phyloP scores from a whole-genome alignment of 2,113 vertebrate species.

The Ariopsis seemanni region DNA sequence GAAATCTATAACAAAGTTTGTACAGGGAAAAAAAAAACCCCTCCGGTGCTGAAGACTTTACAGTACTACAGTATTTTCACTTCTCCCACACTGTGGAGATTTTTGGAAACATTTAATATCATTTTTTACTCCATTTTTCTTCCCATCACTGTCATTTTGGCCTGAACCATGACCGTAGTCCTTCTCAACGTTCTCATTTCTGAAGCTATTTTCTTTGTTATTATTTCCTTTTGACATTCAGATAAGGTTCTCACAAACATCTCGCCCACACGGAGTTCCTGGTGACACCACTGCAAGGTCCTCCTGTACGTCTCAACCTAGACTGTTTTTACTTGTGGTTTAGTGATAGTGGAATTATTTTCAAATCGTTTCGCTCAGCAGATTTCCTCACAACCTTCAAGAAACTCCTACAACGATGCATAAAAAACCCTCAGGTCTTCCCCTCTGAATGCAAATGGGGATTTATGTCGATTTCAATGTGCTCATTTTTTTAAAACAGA shows the following conservation, averaged over 20 bases:
- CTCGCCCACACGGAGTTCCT: not conserved
- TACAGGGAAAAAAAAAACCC: no score
- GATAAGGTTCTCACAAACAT: not conserved
- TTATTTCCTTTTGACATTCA: not conserved
- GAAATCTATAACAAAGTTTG: no score
- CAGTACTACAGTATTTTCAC: no score
- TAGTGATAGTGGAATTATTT: not conserved
- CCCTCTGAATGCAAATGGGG: not conserved
- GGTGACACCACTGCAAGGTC: not conserved
- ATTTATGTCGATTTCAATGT: not conserved
- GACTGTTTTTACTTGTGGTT: not conserved
- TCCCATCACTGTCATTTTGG: not conserved
- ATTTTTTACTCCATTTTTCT: not conserved
- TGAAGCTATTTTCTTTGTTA: not conserved
- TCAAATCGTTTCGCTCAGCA: not conserved
- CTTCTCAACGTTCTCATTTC: not conserved
- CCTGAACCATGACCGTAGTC: not conserved
- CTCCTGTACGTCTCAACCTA: not conserved
- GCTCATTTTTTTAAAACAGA: not conserved
- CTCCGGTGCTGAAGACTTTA: no score
- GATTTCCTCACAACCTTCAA: not conserved
- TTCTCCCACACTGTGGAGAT: not conserved
- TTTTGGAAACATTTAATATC: not conserved
- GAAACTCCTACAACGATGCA: not conserved
- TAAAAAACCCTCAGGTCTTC: not conserved